Percentiles rank a stretch among this genome's conserved stretches.
These are phyloP conservation scores for Nudaria mundana DNA, from an alignment of 2,888 invertebrate genomes.

Conservation along the genomic window DNA sequence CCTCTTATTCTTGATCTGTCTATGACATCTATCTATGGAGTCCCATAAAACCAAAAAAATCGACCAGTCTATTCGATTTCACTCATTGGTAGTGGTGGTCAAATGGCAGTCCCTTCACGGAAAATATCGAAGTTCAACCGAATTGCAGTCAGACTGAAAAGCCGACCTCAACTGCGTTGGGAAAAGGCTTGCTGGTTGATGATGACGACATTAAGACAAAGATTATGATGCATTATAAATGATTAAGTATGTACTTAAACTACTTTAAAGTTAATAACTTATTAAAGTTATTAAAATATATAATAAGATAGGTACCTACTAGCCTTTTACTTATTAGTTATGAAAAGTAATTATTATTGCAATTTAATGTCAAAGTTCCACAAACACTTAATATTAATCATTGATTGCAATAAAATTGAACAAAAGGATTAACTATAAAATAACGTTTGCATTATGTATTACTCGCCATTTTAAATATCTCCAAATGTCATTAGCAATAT, in stretches of 20 bases:
- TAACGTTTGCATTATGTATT: conserved; percentile 42
- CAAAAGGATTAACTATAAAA: conserved; percentile 46
- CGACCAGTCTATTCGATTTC: no score
- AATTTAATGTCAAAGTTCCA: conserved; percentile 36
- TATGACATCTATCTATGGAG: no score
- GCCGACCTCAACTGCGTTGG: no score
- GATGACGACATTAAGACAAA: conserved; percentile 6
- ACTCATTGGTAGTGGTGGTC: no score
- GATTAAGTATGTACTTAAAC: conserved; percentile 4
- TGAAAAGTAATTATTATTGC: conserved; percentile 30
- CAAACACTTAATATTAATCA: conserved; percentile 47
- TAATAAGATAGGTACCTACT: conserved; percentile 19
- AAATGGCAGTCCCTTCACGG: no score
- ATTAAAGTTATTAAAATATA: not conserved
- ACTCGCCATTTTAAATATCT: conserved; percentile 65
- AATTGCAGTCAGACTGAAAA: no score
- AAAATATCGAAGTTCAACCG: no score
- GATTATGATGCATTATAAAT: no score
- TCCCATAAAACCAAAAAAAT: no score
- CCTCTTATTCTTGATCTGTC: no score
- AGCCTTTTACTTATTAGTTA: no score
- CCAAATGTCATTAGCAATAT: conserved; percentile 72
- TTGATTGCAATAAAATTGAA: conserved; percentile 31
- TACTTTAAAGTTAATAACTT: not conserved
- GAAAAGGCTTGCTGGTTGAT: no score